Conservation (phyloP, 2,113 vertebrate species). For the Mormoops blainvillei region DNA sequence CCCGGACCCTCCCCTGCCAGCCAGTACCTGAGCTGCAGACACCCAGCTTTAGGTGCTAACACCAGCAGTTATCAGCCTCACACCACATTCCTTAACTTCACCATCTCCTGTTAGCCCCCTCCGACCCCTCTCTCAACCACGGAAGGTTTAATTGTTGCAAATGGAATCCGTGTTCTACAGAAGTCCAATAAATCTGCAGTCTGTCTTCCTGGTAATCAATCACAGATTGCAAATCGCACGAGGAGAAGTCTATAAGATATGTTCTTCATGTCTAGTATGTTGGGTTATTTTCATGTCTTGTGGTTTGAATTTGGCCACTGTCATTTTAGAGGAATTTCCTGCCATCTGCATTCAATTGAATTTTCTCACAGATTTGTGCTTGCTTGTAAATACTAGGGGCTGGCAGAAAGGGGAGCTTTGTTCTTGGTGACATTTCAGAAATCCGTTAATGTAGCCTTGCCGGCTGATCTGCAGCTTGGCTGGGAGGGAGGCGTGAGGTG, state of each 20-base stretch:
- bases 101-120: constrained; percentile 66
- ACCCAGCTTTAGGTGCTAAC: not conserved
- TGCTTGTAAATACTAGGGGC: constrained; percentile 95
- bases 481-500: not conserved
- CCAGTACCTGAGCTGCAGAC: not conserved
- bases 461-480: not conserved
- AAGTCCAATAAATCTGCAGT: constrained; percentile 89
- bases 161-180: constrained; percentile 93
- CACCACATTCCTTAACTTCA: constrained; percentile 72
- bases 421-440: constrained; percentile 85
- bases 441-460: constrained; percentile 73
- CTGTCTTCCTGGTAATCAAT: constrained; percentile 88
- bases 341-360: constrained; percentile 97
- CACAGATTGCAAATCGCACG: constrained; percentile 84
- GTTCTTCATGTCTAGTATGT: constrained; percentile 84
- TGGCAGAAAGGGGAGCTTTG: constrained; percentile 87
- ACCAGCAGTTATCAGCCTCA: constrained; percentile 43
- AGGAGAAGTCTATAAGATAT: constrained; percentile 86
- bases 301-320: constrained; percentile 94
- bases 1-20: not conserved
- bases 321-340: constrained; percentile 99
- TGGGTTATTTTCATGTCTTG: constrained; percentile 94
- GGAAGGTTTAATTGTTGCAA: constrained; percentile 89
- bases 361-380: constrained; percentile 94
- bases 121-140: constrained; percentile 81